phyloP scores from a whole-genome alignment of 2,888 invertebrate genomes.

The Nymphalis c-album region DNA sequence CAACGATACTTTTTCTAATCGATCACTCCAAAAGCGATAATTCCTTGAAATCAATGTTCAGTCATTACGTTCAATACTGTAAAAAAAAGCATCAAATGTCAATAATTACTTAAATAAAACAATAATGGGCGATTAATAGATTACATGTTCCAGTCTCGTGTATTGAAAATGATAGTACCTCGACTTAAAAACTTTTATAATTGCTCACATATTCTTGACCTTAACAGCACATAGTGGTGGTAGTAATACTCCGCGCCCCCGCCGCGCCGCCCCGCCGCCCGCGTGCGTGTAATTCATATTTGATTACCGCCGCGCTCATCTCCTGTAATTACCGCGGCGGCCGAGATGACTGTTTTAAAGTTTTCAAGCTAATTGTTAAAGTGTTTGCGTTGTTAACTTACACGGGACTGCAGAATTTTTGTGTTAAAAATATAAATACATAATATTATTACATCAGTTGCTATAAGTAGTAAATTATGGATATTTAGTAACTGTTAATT shows the following conservation, averaged over 20 bases:
- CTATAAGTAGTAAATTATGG: background rate
- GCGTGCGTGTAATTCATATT: constrained; percentile 9
- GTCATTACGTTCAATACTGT: no score
- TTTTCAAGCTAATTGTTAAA: constrained; percentile 1
- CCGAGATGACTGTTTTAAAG: constrained; percentile 9
- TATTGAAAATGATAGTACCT: no score
- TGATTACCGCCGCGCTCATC: constrained; percentile 5
- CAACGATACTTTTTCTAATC: no score
- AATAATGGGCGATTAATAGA: no score
- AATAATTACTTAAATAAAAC: no score
- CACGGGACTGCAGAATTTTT: background rate
- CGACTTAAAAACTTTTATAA: background rate
- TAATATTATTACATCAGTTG: background rate
- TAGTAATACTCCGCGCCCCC: background rate
- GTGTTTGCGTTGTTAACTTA: background rate
- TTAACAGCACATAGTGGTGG: background rate
- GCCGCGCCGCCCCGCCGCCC: background rate
- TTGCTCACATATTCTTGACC: background rate
- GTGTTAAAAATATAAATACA: background rate
- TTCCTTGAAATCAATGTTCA: no score
- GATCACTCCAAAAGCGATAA: no score
- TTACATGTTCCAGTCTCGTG: no score
- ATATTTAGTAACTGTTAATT: no score
- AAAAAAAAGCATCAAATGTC: no score
- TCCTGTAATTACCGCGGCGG: background rate